A percentile compares a stretch with the other conserved stretches of the same genome.
These are phyloP conservation scores for Drosophila sp. DNA, from an alignment of 1,140 invertebrate genomes.

Conservation along the genomic window DNA sequence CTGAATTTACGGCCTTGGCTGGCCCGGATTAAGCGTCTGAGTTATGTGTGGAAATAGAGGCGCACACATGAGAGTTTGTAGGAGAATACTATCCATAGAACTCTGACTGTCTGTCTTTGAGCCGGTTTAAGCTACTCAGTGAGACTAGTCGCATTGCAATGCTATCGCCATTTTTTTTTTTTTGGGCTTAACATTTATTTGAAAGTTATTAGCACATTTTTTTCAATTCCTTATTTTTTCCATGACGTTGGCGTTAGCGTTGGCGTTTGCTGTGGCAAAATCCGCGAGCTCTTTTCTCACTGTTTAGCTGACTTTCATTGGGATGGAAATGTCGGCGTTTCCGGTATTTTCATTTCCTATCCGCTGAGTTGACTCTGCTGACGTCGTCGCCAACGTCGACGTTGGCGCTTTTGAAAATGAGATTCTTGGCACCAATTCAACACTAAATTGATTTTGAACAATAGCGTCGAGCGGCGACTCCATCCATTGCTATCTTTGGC, in stretches of 20 bases:
- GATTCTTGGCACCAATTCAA: conserved; percentile 77
- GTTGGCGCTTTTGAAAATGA: conserved; percentile 51
- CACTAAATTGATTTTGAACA: conserved; percentile 78
- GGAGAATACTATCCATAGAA: conserved; percentile 30
- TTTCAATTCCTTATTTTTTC: conserved; percentile 24
- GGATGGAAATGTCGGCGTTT: conserved; percentile 50
- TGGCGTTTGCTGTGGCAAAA: conserved; percentile 15
- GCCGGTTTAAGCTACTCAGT: conserved; percentile 52
- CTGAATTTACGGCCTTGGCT: conserved; percentile 58
- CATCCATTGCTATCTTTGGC: conserved; percentile 66
- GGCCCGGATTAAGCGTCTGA: conserved; percentile 47
- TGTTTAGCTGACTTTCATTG: conserved; percentile 46
- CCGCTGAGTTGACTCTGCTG: conserved; percentile 34
- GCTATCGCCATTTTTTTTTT: not conserved
- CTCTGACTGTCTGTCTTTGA: conserved; percentile 27
- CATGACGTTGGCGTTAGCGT: not conserved
- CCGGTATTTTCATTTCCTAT: conserved; percentile 63
- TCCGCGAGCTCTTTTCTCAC: conserved; percentile 21
- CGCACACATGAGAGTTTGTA: conserved; percentile 30
- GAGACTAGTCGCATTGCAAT: conserved; percentile 24
- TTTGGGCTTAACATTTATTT: conserved; percentile 48
- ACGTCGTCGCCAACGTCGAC: conserved; percentile 16
- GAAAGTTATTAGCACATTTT: conserved; percentile 56
- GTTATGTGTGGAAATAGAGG: conserved; percentile 58
- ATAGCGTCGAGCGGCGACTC: conserved; percentile 44